Conservation (phyloP, 2,797 vertebrate species). For the Rhynchonycteris naso region DNA sequence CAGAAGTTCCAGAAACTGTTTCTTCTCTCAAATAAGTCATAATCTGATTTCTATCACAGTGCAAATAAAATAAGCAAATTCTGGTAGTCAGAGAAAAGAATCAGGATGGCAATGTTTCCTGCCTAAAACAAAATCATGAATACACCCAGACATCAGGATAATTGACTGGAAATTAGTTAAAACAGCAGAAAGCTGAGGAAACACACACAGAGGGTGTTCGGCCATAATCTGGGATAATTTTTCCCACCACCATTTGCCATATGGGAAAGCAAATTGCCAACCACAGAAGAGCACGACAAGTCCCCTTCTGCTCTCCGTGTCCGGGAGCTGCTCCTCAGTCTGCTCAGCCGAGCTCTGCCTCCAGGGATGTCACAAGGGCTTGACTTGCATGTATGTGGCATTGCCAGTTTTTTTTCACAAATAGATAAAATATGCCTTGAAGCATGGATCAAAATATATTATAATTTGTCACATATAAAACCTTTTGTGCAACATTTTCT, state of each 20-base stretch:
- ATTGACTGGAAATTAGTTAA: background rate
- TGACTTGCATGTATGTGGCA: background rate
- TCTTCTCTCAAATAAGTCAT: slow-evolving; percentile 14
- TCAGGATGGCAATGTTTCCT: background rate
- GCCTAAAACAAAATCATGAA: slow-evolving; percentile 58
- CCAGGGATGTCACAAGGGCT: background rate
- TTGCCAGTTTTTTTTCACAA: background rate
- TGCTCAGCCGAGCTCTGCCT: background rate
- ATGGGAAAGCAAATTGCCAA: background rate
- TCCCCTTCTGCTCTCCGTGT: background rate
- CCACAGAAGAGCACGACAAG: background rate
- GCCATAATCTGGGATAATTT: background rate
- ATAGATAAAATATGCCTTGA: slow-evolving; percentile 32
- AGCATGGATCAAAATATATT: background rate
- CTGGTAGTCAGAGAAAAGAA: slow-evolving; percentile 53
- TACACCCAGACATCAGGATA: slow-evolving; percentile 43
- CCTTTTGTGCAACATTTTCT: slow-evolving; percentile 27
- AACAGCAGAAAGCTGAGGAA: slow-evolving; percentile 62
- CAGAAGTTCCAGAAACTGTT: background rate
- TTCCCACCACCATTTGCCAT: background rate
- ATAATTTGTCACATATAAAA: background rate
- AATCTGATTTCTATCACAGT: background rate
- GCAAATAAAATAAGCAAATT: slow-evolving; percentile 63
- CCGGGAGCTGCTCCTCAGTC: background rate
- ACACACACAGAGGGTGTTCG: background rate